Base-by-base conservation (phyloP, 2,888 invertebrate genomes). In the Phragmatobia fuliginosa region DNA sequence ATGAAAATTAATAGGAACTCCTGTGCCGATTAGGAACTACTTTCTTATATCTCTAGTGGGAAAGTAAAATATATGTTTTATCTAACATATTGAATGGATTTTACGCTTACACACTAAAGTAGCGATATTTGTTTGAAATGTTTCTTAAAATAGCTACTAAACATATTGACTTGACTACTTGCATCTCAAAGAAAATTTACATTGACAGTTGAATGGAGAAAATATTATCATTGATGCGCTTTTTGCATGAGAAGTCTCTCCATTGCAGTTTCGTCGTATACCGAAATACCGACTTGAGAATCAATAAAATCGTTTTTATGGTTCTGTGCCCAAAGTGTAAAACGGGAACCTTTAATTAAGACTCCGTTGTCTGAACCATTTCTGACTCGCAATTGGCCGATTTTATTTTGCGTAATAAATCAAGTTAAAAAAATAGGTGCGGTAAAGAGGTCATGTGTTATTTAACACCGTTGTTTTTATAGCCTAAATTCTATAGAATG, bases 1-100 rank as follows among this genome's bases (percentile, higher is more conserved):
- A 71, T 80, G 73, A 64, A 72, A 74, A 81, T 81, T 69, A 76
- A 69, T 67, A 73, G 62, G 38, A 58, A 33, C 49, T 36, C 6
- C 32, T 60, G 38, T 64, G 67, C 72, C 49, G 36, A 72, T 72
- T 66, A 45, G 63, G 16, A 28, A 64, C 61, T 62, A 62, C 71
- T 80, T 82, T 75, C 77, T 69, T 62, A 32, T 56, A 49, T 66
- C 62, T 66, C 49, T 36, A 28, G 14, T 62, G 62, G 41, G 62
- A 60, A 18, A 58, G 36, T 63, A 8, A 68, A 56, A 58, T 73
- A 62, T 67, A 75, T 65, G 38, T 63, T 45, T 56, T 49, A 28
- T 45, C 56, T 49, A 49, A 28, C 33, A 36, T 61, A 18, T 6
- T 49, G 62, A 41, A 28, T 1, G 38, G 52, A 56, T 56, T 56